Conservation (phyloP, 2,113 vertebrate genomes). For the Chionomys nivalis region DNA sequence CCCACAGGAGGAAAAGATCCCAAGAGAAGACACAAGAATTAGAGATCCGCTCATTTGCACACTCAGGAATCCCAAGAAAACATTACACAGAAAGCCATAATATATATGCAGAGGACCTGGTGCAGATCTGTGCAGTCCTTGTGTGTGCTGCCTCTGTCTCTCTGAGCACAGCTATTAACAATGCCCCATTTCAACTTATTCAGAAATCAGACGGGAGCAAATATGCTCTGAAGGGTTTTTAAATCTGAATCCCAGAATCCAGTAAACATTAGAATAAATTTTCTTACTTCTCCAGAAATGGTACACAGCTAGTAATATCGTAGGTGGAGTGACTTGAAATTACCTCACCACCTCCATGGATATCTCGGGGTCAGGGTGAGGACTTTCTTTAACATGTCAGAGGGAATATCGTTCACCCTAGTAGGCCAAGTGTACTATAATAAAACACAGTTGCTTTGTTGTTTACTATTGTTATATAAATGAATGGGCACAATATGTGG, state of each 20-base stretch:
- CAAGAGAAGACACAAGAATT: background rate
- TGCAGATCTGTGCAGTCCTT: background rate
- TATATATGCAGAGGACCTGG: background rate
- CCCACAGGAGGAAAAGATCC: background rate
- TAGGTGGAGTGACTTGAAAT: background rate
- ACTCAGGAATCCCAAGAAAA: background rate
- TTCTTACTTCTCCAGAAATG: background rate
- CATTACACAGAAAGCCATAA: background rate
- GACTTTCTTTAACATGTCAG: too few species aligned
- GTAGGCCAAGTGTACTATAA: background rate
- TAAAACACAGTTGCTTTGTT: background rate
- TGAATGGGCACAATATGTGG: background rate
- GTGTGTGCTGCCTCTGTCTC: background rate
- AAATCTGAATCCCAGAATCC: background rate
- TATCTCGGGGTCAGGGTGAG: background rate
- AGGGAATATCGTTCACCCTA: background rate
- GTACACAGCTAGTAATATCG: too few species aligned
- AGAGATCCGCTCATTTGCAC: background rate
- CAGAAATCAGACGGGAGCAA: constrained; percentile 27
- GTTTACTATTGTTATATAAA: background rate
- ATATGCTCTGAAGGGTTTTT: background rate
- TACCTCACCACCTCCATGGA: background rate
- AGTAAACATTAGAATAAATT: background rate
- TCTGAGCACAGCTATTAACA: background rate
- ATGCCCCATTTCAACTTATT: background rate